Conservation (phyloP, 64 coral and sea anemone genomes). For the Trachythela sp. region DNA sequence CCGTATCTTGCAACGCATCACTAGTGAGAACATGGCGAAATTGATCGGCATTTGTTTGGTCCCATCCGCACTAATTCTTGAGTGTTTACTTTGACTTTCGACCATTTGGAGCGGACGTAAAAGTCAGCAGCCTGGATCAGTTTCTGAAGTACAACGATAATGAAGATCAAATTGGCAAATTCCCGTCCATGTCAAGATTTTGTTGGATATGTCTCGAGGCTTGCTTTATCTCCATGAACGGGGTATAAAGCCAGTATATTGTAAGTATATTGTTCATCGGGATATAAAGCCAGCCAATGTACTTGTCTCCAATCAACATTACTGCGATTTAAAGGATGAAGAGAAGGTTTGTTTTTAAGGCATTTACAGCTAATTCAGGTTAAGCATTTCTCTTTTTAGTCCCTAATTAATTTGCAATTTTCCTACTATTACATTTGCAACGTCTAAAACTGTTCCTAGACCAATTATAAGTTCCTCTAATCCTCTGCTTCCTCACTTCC, state of each 20-base stretch:
- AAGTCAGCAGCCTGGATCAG: background rate
- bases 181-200: background rate
- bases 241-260: no score
- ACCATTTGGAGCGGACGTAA: background rate
- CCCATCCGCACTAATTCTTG: background rate
- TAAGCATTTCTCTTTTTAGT: no score
- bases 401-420: no score
- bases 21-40: background rate
- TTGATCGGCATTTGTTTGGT: background rate
- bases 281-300: background rate
- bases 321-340: background rate
- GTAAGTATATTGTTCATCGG: slow-evolving; percentile 27
- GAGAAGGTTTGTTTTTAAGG: no score
- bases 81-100: background rate
- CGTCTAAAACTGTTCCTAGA: no score
- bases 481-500: no score
- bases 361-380: no score
- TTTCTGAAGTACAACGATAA: background rate
- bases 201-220: background rate
- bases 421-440: no score
- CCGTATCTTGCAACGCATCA: background rate
- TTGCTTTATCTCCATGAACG: background rate
- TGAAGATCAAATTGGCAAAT: background rate
- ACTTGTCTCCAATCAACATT: slow-evolving; percentile 12
- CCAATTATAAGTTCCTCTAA: no score